These are phyloP conservation scores for Tetranychus urticae DNA, from an alignment of 1,140 invertebrate genomes.

Conservation along the genomic window DNA sequence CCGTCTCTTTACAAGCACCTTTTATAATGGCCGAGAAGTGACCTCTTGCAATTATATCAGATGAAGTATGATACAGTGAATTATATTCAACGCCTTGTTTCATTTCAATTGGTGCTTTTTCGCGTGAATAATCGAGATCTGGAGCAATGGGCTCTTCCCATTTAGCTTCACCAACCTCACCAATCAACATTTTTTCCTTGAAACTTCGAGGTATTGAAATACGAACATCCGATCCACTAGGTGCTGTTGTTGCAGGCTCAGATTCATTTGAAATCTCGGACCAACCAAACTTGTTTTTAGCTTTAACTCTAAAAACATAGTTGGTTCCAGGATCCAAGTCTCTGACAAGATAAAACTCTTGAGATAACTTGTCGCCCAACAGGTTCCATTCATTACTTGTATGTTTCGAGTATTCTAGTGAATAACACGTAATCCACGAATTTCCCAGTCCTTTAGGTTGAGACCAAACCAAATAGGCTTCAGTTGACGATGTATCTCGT, in stretches of 20 bases:
- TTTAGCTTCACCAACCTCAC: slow-evolving; percentile 22
- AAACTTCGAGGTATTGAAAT: slow-evolving; percentile 30
- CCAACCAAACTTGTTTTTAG: slow-evolving; percentile 80
- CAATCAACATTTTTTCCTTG: neutral
- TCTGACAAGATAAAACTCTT: slow-evolving; percentile 67
- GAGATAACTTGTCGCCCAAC: slow-evolving; percentile 62
- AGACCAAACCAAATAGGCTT: slow-evolving; percentile 58
- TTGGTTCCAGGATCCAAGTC: slow-evolving; percentile 45
- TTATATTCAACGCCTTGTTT: slow-evolving; percentile 20
- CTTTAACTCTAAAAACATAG: slow-evolving; percentile 69
- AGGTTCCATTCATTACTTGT: slow-evolving; percentile 62
- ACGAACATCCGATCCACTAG: slow-evolving; percentile 32
- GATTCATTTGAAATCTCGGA: slow-evolving; percentile 51
- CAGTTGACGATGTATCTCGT: slow-evolving; percentile 51
- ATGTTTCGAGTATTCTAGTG: slow-evolving; percentile 45
- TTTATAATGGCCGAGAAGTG: slow-evolving; percentile 55
- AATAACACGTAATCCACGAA: slow-evolving; percentile 54
- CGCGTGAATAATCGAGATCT: slow-evolving; percentile 37
- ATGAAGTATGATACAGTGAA: slow-evolving; percentile 53
- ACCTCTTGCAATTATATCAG: slow-evolving; percentile 44
- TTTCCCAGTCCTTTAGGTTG: slow-evolving; percentile 53
- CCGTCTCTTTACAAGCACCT: slow-evolving; percentile 26
- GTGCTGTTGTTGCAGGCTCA: slow-evolving; percentile 28
- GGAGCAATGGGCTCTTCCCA: slow-evolving; percentile 21
- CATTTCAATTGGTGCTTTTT: slow-evolving; percentile 26